Percentiles rank a stretch among this genome's conserved stretches.
phyloP scores from a whole-genome alignment of 2,113 vertebrate genomes.

The Platysteira castanea region DNA sequence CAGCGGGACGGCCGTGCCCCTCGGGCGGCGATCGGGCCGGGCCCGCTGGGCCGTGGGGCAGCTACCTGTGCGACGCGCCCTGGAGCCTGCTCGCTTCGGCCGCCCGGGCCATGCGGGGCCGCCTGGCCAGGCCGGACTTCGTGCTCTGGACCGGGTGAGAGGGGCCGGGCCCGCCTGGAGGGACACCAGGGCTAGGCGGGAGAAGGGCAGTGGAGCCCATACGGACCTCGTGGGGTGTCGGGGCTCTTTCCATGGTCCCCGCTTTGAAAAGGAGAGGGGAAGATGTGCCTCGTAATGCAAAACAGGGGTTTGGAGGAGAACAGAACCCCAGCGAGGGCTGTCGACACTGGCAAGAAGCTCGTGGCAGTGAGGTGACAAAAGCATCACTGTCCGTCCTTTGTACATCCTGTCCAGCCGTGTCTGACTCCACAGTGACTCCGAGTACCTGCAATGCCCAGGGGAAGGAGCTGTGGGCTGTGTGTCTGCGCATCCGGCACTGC shows the following conservation, averaged over 20 bases:
- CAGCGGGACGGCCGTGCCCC: conserved; percentile 73
- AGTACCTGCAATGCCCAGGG: accelerated
- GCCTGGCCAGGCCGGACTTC: conserved; percentile 84
- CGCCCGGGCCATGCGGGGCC: conserved; percentile 78
- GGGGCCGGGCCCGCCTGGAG: too few species aligned
- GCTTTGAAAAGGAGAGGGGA: background rate
- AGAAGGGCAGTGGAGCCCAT: accelerated
- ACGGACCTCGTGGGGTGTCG: background rate
- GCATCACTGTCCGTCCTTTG: accelerated
- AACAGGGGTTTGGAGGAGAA: too few species aligned
- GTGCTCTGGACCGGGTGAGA: conserved; percentile 94
- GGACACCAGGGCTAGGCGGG: background rate
- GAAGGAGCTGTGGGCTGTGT: too few species aligned
- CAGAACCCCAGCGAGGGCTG: accelerated
- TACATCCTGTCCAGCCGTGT: background rate
- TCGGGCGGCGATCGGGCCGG: conserved; percentile 78
- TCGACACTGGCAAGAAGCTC: accelerated
- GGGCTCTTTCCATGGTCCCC: too few species aligned
- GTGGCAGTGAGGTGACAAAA: background rate
- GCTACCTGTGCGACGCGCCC: conserved; percentile 87
- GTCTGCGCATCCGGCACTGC: background rate
- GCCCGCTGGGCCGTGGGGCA: conserved; percentile 79
- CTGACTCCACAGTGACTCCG: accelerated
- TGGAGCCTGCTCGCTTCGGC: conserved; percentile 84
- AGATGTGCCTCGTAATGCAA: background rate